Conservation (phyloP, 2,113 vertebrate genomes). For the Anhinga anhinga region DNA sequence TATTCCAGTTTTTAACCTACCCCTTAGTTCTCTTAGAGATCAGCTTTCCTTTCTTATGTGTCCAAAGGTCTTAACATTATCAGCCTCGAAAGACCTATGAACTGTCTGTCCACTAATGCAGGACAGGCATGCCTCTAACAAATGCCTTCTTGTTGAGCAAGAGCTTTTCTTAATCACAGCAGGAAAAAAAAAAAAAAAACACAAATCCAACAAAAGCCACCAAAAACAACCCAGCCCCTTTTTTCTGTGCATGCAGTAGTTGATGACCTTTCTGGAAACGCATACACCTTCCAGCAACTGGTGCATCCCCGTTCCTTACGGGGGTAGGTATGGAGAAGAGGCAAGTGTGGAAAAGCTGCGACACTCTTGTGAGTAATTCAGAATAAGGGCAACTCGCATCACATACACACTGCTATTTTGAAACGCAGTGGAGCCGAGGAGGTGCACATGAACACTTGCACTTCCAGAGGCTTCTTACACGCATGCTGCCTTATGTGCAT, state of each 20-base stretch:
- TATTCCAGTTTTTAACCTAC: background rate
- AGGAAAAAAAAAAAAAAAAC: background rate
- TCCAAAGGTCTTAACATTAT: background rate
- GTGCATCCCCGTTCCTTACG: background rate
- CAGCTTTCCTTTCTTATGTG: background rate
- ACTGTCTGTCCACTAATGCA: background rate
- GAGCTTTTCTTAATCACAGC: background rate
- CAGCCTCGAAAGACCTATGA: background rate
- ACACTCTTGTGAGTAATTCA: background rate
- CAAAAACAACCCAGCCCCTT: background rate
- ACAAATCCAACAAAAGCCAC: background rate
- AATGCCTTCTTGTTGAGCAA: background rate
- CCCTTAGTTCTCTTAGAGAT: background rate
- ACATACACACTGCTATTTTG: too few species aligned
- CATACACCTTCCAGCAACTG: background rate
- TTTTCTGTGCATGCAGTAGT: background rate
- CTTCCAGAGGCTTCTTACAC: background rate
- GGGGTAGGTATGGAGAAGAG: background rate
- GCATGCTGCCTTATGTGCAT: accelerated
- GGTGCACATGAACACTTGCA: background rate
- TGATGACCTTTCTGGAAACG: background rate
- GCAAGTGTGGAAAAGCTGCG: background rate
- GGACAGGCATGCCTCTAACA: background rate
- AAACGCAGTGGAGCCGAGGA: accelerated
- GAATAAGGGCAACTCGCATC: background rate